These are phyloP conservation scores for Atherinomorus stipes DNA, from an alignment of 2,113 vertebrate genomes.

Conservation along the genomic window DNA sequence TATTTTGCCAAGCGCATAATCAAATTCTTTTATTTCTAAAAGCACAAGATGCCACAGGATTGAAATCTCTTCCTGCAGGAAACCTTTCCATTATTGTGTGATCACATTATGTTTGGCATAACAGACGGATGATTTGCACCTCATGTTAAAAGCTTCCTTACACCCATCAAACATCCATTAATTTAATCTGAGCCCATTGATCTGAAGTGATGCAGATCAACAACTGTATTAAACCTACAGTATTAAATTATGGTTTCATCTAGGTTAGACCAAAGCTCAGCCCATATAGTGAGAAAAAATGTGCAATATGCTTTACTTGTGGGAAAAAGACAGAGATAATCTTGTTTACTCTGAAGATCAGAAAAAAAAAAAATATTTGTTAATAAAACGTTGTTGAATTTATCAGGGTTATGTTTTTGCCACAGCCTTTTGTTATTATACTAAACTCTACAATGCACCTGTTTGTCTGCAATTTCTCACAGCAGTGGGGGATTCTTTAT, in stretches of 20 bases:
- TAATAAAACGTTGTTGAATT: no score
- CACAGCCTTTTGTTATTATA: no score
- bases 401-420: no score
- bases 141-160: constrained; percentile 47
- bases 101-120: constrained; percentile 20
- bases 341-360: neutral
- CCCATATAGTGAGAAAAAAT: constrained; percentile 10
- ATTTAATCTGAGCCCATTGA: constrained; percentile 53
- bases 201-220: constrained; percentile 47
- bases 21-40: constrained; percentile 27
- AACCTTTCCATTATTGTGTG: constrained; percentile 32
- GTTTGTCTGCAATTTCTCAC: no score
- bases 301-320: constrained; percentile 8
- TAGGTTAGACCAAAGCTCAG: constrained; percentile 24
- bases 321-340: constrained; percentile 12
- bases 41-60: constrained; percentile 39
- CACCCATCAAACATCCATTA: constrained; percentile 61
- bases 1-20: constrained; percentile 8
- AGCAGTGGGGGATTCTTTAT: no score
- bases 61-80: constrained; percentile 4
- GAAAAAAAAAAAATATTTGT: no score
- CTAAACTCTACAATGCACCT: no score
- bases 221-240: constrained; percentile 31
- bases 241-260: constrained; percentile 14
- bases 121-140: constrained; percentile 34